Conservation (phyloP, 2,113 vertebrate genomes). For the Taxidea taxus region DNA sequence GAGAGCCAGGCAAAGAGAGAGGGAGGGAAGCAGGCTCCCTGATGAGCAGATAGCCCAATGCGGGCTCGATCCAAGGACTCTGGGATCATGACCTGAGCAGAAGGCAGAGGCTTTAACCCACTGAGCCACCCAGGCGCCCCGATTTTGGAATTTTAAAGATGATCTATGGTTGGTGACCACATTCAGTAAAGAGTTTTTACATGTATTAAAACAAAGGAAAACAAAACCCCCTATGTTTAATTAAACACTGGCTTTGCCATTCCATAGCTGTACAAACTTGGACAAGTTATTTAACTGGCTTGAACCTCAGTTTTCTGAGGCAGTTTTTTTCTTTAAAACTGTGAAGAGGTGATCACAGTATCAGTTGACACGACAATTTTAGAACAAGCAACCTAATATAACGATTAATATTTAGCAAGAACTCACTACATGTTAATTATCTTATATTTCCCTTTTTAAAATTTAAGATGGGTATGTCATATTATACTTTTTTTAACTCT, state of each 20-base stretch:
- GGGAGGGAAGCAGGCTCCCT: no score
- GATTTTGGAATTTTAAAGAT: background rate
- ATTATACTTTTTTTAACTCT: background rate
- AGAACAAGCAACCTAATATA: conserved; percentile 8
- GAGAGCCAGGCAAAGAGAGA: no score
- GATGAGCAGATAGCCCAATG: no score
- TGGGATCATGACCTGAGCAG: no score
- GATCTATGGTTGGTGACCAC: background rate
- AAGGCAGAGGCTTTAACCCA: no score
- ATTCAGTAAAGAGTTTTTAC: background rate
- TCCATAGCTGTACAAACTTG: background rate
- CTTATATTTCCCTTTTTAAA: background rate
- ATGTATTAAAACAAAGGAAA: background rate
- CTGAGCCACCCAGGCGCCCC: no score
- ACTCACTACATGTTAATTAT: background rate
- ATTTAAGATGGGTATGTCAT: background rate
- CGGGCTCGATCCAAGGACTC: no score
- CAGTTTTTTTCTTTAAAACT: background rate
- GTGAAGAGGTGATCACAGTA: background rate
- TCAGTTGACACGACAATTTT: background rate
- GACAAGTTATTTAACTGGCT: background rate
- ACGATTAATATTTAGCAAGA: background rate
- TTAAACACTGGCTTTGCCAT: background rate
- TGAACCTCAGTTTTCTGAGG: background rate
- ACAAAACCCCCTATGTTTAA: background rate